Conservation (phyloP, 2,113 vertebrate genomes). For the Entomyzon cyanotis region DNA sequence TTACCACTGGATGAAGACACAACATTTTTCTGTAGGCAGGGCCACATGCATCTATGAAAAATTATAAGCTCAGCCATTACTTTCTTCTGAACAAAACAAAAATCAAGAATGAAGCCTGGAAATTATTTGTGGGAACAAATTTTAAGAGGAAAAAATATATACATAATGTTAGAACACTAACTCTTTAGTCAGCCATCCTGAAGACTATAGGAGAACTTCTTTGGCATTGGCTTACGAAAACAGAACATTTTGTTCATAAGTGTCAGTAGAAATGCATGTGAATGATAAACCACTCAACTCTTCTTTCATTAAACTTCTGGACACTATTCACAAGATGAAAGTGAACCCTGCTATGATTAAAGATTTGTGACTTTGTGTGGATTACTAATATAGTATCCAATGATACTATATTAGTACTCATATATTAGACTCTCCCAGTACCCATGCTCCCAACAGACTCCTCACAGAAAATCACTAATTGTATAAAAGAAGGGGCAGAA, state of each 20-base stretch:
- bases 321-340: background rate
- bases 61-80: background rate
- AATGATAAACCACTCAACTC: background rate
- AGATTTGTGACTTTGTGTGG: background rate
- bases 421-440: background rate
- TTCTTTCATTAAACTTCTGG: background rate
- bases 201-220: background rate
- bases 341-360: background rate
- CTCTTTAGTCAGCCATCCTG: background rate
- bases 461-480: background rate
- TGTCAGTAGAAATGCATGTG: background rate
- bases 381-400: background rate
- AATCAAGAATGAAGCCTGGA: background rate
- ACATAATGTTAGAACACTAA: background rate
- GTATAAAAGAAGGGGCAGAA: background rate
- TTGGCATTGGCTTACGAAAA: background rate
- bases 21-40: fast-evolving
- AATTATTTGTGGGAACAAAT: background rate
- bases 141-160: background rate
- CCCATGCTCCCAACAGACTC: background rate
- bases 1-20: background rate
- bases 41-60: background rate
- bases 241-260: background rate
- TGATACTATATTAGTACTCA: background rate
- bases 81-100: background rate